Conservation (phyloP, 2,888 invertebrate species). For the Nymphalis urticae region DNA sequence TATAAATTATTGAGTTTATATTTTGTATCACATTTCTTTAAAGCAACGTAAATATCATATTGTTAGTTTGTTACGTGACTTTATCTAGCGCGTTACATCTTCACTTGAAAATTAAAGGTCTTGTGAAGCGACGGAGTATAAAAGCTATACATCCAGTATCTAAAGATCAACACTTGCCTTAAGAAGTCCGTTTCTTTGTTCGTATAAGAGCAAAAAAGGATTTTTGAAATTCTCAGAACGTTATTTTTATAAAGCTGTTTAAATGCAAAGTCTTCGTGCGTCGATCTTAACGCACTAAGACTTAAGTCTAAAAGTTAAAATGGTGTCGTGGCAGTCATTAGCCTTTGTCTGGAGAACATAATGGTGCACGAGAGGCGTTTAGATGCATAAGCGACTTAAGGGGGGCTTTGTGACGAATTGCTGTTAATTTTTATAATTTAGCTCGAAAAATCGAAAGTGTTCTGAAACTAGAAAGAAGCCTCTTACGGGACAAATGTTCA, state of each 20-base stretch:
- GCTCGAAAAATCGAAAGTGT: slow-evolving; percentile 17
- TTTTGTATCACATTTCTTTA: too few species aligned
- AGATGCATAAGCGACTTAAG: slow-evolving; percentile 28
- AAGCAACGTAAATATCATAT: too few species aligned
- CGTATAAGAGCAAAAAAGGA: slow-evolving; percentile 11
- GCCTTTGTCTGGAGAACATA: slow-evolving; percentile 74
- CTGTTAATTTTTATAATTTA: slow-evolving; percentile 24
- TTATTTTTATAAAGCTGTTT: slow-evolving; percentile 10
- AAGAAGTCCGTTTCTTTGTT: slow-evolving; percentile 9
- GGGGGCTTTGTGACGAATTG: slow-evolving; percentile 21
- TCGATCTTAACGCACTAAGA: slow-evolving; percentile 33
- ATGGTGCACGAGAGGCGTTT: slow-evolving; percentile 48
- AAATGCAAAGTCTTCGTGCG: slow-evolving; percentile 21
- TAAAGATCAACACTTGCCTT: slow-evolving; percentile 13
- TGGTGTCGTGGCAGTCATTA: slow-evolving; percentile 57
- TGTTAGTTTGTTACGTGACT: neutral
- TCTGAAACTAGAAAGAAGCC: neutral
- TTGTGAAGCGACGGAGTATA: slow-evolving; percentile 1
- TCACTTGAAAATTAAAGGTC: slow-evolving; percentile 9
- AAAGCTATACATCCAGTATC: slow-evolving; percentile 14
- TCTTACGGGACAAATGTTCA: neutral
- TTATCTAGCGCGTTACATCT: slow-evolving; percentile 2
- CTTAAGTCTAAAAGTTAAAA: slow-evolving; percentile 32
- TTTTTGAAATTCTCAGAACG: slow-evolving; percentile 9
- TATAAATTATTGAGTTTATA: too few species aligned